A percentile compares a stretch with the other conserved stretches of the same genome.
Evolutionary conservation across 2,113 vertebrate species (phyloP).

Genomic region (Calidris pygmaea): DNA sequence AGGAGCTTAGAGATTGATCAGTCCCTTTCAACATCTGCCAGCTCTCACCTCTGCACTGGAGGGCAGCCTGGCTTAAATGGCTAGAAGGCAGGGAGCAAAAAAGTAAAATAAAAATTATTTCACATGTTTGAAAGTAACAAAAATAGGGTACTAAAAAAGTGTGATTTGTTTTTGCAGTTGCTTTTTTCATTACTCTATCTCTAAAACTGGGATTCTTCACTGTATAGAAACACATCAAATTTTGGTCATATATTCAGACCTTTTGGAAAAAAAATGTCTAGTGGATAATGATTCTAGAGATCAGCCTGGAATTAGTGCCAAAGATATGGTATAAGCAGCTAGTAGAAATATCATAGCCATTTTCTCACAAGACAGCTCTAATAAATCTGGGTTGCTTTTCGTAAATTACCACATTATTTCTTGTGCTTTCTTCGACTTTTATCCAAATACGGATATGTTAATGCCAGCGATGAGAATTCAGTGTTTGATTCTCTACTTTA

Average conservation of each 20-base stretch:
- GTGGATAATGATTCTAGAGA: constrained; percentile 38
- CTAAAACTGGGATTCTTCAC: background rate
- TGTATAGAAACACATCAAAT: background rate
- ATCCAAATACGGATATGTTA: background rate
- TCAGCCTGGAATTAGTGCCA: constrained; percentile 48
- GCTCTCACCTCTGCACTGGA: background rate
- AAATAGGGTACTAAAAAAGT: background rate
- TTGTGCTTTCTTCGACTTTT: background rate
- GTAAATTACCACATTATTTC: constrained; percentile 27
- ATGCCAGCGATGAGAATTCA: background rate
- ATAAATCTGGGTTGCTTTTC: constrained; percentile 46
- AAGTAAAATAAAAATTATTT: background rate
- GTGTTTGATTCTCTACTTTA: background rate
- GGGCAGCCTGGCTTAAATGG: background rate
- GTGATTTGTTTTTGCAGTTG: background rate
- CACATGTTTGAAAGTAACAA: background rate
- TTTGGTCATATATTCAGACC: constrained; percentile 15
- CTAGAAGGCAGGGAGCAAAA: background rate
- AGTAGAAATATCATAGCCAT: constrained; percentile 44
- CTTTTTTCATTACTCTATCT: background rate
- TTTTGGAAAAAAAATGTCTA: background rate
- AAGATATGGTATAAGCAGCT: constrained; percentile 10
- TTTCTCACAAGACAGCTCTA: constrained; percentile 42
- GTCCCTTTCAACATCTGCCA: background rate
- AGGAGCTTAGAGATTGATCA: background rate